Percentiles rank a stretch among this genome's conserved stretches.
Conservation (phyloP, 2,797 vertebrate genomes). For the Allobates femoralis region DNA sequence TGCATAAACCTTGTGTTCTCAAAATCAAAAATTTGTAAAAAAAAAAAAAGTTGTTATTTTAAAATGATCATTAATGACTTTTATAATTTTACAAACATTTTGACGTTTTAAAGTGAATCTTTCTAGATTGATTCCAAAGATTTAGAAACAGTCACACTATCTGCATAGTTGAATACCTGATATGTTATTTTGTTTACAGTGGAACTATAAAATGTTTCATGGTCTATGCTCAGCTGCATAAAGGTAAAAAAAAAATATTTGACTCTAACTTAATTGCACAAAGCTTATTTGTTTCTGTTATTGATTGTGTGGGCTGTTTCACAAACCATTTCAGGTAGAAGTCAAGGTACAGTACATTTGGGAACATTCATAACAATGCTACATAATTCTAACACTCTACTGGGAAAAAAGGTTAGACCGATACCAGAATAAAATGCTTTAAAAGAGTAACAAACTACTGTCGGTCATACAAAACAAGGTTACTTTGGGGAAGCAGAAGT, state of each 20-base stretch:
- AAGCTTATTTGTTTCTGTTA: constrained; percentile 53
- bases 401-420: constrained; percentile 46
- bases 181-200: not conserved
- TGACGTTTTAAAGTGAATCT: no score
- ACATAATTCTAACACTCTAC: constrained; percentile 34
- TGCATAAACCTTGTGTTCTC: no score
- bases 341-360: constrained; percentile 49
- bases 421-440: constrained; percentile 29
- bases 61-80: no score
- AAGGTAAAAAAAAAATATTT: constrained; percentile 10
- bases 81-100: no score
- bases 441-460: constrained; percentile 18
- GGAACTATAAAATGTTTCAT: constrained; percentile 13
- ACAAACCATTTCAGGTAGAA: constrained; percentile 55
- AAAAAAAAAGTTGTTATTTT: no score
- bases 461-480: constrained; percentile 42
- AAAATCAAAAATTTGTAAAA: no score
- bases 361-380: constrained; percentile 40
- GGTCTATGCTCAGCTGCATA: not conserved
- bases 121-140: no score
- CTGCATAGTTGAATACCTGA: not conserved
- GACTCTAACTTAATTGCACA: constrained; percentile 34
- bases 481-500: not conserved
- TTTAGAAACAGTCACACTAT: no score
- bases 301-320: constrained; percentile 51